These are phyloP conservation scores for Habropoda laboriosa DNA, from an alignment of 1,140 invertebrate species.

Conservation along the genomic window DNA sequence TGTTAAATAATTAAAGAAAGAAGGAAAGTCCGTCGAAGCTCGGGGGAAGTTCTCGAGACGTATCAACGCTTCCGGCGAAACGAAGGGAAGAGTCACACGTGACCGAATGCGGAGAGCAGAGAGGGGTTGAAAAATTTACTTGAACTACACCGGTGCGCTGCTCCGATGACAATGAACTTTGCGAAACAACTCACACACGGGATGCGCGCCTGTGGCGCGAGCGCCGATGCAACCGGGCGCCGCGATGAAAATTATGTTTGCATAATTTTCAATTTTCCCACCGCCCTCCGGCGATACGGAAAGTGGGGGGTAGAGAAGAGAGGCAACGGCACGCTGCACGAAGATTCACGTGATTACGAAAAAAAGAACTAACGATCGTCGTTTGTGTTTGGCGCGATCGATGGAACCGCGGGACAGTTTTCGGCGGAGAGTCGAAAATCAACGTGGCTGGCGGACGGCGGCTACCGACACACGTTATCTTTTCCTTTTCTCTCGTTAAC, in stretches of 20 bases:
- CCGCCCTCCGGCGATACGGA: not conserved
- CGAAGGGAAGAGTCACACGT: not conserved
- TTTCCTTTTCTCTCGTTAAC: not conserved
- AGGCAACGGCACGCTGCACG: conserved; percentile 1
- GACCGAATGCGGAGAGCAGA: no score
- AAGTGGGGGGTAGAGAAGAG: no score
- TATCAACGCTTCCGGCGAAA: not conserved
- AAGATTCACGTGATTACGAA: conserved; percentile 24
- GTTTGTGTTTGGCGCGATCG: not conserved
- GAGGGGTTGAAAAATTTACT: not conserved
- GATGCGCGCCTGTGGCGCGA: not conserved
- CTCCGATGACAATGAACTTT: conserved; percentile 33
- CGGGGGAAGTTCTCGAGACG: not conserved
- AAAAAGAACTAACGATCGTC: conserved; percentile 14
- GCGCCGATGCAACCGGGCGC: conserved; percentile 18
- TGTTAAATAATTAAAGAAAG: no score
- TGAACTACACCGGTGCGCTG: not conserved
- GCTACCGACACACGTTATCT: not conserved
- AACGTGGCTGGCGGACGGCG: not conserved
- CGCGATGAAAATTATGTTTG: conserved; percentile 57
- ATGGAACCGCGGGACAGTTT: no score
- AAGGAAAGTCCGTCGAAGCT: no score
- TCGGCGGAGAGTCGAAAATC: not conserved
- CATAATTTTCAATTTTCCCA: conserved; percentile 62
- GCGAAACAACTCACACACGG: not conserved